phyloP scores from a whole-genome alignment of 2,113 vertebrate species.

The Scytalopus superciliaris region DNA sequence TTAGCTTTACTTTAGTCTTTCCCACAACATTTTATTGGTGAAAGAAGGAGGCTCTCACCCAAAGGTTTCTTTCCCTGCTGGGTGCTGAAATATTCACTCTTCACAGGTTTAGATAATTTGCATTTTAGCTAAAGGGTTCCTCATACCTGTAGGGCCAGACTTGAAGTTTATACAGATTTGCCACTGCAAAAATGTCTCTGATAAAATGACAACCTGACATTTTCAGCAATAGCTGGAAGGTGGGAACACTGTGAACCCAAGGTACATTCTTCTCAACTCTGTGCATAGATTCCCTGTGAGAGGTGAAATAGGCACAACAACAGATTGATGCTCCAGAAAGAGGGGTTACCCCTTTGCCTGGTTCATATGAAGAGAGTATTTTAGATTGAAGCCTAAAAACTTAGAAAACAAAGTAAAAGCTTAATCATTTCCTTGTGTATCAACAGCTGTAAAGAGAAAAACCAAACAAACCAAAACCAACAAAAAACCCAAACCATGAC shows the following conservation, averaged over 20 bases:
- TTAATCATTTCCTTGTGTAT: background rate
- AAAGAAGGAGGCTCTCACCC: background rate
- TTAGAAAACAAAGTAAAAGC: background rate
- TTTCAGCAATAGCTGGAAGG: background rate
- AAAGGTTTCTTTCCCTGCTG: background rate
- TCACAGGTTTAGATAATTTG: background rate
- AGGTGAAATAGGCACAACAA: background rate
- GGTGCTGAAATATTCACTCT: background rate
- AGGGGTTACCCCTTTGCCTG: background rate
- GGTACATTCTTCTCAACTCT: background rate
- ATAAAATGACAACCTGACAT: background rate
- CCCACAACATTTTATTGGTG: background rate
- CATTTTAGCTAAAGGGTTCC: background rate
- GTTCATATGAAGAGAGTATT: background rate
- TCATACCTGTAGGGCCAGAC: background rate
- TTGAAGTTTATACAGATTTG: background rate
- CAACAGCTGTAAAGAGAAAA: background rate
- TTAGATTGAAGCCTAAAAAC: background rate
- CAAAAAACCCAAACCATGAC: accelerated
- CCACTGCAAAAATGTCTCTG: background rate
- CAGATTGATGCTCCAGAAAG: background rate
- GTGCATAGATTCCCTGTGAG: background rate
- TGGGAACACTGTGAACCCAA: background rate
- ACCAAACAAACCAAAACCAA: background rate
- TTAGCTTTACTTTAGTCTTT: background rate